phyloP scores from a whole-genome alignment of 1,140 invertebrate genomes.

The Lasioglossum baleicum region DNA sequence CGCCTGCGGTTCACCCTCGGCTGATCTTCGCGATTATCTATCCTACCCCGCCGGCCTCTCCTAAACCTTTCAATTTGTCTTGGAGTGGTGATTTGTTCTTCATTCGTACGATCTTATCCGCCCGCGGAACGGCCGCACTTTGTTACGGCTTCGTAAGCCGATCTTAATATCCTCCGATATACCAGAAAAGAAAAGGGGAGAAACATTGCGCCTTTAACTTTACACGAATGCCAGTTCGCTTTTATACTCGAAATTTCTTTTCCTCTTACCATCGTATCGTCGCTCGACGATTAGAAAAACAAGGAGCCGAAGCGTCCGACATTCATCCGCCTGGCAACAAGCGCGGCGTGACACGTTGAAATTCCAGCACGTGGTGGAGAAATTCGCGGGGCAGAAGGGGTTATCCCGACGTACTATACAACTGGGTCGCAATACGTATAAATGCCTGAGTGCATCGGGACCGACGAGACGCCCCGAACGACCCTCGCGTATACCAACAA shows the following conservation, averaged over 20 bases:
- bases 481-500: background rate
- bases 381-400: background rate
- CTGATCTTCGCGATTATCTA: constrained; percentile 50
- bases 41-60: constrained; percentile 19
- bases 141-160: background rate
- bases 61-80: constrained; percentile 59
- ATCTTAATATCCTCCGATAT: background rate
- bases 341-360: background rate
- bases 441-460: background rate
- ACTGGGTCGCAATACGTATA: background rate
- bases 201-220: background rate
- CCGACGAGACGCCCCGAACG: constrained; percentile 17
- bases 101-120: background rate
- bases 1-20: constrained; percentile 50
- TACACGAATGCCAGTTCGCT: background rate
- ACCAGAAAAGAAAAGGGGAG: background rate
- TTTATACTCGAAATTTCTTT: too few species aligned
- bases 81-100: constrained; percentile 33
- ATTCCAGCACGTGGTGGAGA: background rate
- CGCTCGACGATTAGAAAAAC: background rate
- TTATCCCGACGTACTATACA: background rate
- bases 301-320: background rate
- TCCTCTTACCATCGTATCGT: too few species aligned
- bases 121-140: background rate
- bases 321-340: constrained; percentile 1